Base-by-base conservation (phyloP, 1,140 invertebrate species). In the Bursaphelenchus mucronatus region DNA sequence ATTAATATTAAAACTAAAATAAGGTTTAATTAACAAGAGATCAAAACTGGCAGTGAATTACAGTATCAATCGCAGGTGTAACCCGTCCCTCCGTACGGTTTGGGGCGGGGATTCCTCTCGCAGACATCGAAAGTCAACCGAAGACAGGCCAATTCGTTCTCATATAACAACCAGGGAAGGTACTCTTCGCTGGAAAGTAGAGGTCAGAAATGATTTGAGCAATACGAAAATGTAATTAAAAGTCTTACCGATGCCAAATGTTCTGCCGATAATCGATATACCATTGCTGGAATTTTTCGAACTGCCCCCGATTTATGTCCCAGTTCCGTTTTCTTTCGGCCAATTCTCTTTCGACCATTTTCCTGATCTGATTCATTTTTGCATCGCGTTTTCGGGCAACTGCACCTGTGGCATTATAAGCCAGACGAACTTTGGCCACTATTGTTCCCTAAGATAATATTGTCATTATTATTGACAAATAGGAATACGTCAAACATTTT, bases 121-220 rank as follows among this genome's bases (percentile, higher is more conserved):
- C 78, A 80, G 11, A 80, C 75, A 61, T 80, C 77, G 53, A 80
- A 80, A 17, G 80, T 81, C 46, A 80, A 47, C 49, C 78, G 69
- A 13, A 80, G 66, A 58, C 78, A 80, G 8, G 75, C 68, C n/a
- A 80, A 74, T 64, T 81, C 77, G 55, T 80, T 81, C 56, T 81
- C 77, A 47, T 81, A 80, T 17, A 81, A 64, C 6, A 80, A 66
- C 78, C 78, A 80, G 0, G 78, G 78, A 19, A 80, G 63, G 51
- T 80, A 80, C 54, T 80, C 78, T 39, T 81, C 75, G 67, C 73
- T 81, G 66, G 13, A 77, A 76, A 2, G 43, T 51, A 41, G 39
- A 3, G 50, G 11, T 73, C 40, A 49, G n/a, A n/a, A n/a, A n/a
- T n/a, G n/a, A n/a, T n/a, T 49, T 49, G 13, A 63, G 10, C 3